phyloP scores from a whole-genome alignment of 2,797 vertebrate species.

The Acropternis orthonyx region DNA sequence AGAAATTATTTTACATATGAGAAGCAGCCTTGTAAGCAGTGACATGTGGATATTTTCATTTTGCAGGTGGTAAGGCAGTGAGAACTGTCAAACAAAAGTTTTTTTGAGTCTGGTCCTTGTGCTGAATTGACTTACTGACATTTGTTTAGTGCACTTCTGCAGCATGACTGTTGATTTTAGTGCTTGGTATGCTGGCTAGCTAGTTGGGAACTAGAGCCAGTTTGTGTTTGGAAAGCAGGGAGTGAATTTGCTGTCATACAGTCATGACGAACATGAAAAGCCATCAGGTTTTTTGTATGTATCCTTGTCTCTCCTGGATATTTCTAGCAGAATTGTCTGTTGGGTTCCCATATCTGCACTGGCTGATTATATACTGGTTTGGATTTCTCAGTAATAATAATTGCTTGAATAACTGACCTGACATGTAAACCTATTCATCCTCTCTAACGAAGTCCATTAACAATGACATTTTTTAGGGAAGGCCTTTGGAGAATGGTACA shows the following conservation, averaged over 20 bases:
- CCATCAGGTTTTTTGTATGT: neutral
- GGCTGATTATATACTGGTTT: neutral
- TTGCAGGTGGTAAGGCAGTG: neutral
- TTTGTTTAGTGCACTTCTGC: neutral
- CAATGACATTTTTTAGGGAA: neutral
- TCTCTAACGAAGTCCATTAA: neutral
- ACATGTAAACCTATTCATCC: neutral
- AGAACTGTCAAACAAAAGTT: conserved; percentile 26
- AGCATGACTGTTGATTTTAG: neutral
- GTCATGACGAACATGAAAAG: neutral
- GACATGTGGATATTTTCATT: conserved; percentile 5
- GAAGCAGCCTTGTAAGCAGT: neutral
- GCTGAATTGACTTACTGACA: neutral
- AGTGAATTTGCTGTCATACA: neutral
- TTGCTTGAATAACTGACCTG: neutral
- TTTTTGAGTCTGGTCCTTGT: neutral
- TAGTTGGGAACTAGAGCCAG: neutral
- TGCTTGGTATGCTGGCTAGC: neutral
- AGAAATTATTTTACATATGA: neutral
- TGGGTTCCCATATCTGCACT: neutral
- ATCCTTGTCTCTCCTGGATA: neutral
- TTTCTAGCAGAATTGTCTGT: neutral
- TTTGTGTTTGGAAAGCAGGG: neutral
- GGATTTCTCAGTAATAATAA: neutral
- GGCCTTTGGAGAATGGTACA: neutral